Conservation (phyloP, 2,113 vertebrate species). For the Steatornis caripensis region DNA sequence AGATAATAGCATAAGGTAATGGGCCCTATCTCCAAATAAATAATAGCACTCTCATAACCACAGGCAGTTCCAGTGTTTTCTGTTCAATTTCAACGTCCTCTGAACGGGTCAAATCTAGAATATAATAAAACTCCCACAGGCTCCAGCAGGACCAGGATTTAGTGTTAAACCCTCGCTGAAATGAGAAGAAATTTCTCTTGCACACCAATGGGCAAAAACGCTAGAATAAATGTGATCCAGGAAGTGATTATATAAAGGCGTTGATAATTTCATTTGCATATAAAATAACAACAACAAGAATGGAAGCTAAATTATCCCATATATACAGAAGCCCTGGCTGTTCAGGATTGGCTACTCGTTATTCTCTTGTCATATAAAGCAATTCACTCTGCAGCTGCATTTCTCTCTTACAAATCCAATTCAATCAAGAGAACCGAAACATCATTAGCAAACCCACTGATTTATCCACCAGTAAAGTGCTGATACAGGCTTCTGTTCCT, state of each 20-base stretch:
- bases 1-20: background rate
- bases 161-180: background rate
- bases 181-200: background rate
- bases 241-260: constrained; percentile 11
- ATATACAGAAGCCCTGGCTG: constrained; percentile 6
- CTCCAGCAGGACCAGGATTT: background rate
- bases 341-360: constrained; percentile 37
- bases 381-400: constrained; percentile 59
- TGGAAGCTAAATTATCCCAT: constrained; percentile 10
- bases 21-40: background rate
- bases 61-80: constrained; percentile 6
- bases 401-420: constrained; percentile 50
- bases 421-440: constrained; percentile 53
- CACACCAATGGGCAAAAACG: background rate
- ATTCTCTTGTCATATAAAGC: constrained; percentile 43
- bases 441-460: constrained; percentile 52
- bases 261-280: constrained; percentile 56
- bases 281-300: constrained; percentile 44
- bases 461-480: constrained; percentile 45
- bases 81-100: background rate
- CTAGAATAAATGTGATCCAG: constrained; percentile 19
- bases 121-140: background rate
- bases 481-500: constrained; percentile 40
- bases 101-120: background rate
- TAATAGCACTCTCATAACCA: background rate